A percentile compares a stretch with the other conserved stretches of the same genome.
Conservation (phyloP, 64 coral and sea anemone species). For the Pocillopora damicornis region DNA sequence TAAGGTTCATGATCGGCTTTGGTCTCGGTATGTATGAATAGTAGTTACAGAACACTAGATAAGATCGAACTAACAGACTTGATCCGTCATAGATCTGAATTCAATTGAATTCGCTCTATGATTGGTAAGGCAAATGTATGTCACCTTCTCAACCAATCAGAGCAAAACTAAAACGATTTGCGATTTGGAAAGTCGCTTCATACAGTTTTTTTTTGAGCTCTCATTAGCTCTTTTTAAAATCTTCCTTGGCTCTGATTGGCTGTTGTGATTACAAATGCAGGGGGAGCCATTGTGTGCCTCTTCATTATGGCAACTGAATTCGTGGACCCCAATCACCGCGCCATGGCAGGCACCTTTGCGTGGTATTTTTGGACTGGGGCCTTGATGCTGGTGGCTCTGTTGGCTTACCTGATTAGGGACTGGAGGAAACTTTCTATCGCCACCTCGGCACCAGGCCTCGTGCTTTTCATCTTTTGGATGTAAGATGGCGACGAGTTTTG, state of each 20-base stretch:
- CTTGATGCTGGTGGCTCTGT: slow-evolving; percentile 74
- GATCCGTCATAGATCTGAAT: no score
- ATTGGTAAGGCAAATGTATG: no score
- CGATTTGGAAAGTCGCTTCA: no score
- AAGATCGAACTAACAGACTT: no score
- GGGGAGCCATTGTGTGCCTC: slow-evolving; percentile 85
- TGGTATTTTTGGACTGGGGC: slow-evolving; percentile 96
- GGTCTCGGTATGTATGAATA: slow-evolving; percentile 56
- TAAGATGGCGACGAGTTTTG: slow-evolving; percentile 24
- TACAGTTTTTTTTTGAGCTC: no score
- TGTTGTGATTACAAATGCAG: slow-evolving; percentile 11
- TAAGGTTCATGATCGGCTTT: slow-evolving; percentile 89
- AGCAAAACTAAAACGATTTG: no score
- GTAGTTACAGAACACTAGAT: no score
- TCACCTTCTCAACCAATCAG: no score
- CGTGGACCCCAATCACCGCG: slow-evolving; percentile 75
- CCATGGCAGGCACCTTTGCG: slow-evolving; percentile 92
- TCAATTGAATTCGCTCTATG: no score
- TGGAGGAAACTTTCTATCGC: slow-evolving; percentile 86
- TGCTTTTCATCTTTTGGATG: slow-evolving; percentile 84
- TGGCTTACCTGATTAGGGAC: slow-evolving; percentile 88
- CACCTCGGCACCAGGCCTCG: slow-evolving; percentile 78
- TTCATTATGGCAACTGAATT: slow-evolving; percentile 96
- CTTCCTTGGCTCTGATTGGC: no score
- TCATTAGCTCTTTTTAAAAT: no score